Percentiles rank a stretch among this genome's conserved stretches.
Evolutionary conservation across 2,888 invertebrate species (phyloP).

Genomic region (Drosophila setosimentum): DNA sequence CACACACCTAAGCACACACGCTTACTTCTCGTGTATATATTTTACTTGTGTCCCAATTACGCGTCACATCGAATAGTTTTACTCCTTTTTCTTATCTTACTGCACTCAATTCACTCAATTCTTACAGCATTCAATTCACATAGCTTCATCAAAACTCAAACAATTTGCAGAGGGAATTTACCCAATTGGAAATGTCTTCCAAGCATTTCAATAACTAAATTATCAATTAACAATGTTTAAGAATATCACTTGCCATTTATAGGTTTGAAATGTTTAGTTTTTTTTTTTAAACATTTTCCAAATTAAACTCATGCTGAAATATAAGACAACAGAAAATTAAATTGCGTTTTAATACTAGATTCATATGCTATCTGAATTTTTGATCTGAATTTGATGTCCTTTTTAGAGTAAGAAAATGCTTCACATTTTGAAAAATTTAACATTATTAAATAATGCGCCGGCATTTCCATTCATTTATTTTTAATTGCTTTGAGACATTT

Average conservation of each 20-base stretch:
- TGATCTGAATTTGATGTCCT: neutral
- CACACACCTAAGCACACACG: neutral
- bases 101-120: neutral
- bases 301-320: neutral
- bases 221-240: neutral
- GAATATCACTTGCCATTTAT: neutral
- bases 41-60: slow-evolving; percentile 15
- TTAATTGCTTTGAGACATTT: slow-evolving; percentile 20
- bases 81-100: neutral
- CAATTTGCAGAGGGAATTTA: neutral
- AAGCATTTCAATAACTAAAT: neutral
- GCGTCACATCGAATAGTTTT: neutral
- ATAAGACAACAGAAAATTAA: neutral
- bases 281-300: neutral
- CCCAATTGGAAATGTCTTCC: neutral
- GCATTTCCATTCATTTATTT: neutral
- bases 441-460: neutral
- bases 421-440: neutral
- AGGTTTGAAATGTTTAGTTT: neutral
- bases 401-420: neutral
- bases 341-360: neutral
- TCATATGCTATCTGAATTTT: neutral
- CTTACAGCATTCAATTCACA: neutral
- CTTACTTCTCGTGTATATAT: slow-evolving; percentile 19
- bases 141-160: neutral